Conservation (phyloP, 1,140 invertebrate genomes). For the Saxidomus purpurata region DNA sequence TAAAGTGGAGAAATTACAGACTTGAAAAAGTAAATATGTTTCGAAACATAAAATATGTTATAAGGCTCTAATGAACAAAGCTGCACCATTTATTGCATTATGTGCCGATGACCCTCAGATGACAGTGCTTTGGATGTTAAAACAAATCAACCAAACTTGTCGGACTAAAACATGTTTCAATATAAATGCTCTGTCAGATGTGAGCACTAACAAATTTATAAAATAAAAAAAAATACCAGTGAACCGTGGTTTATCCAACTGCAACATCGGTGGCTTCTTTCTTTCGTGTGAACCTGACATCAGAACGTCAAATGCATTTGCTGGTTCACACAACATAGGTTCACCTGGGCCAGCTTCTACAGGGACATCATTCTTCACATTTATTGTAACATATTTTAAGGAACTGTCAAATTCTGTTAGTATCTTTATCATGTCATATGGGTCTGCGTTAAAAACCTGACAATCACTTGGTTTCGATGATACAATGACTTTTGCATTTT, state of each 20-base stretch:
- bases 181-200: constrained; percentile 22
- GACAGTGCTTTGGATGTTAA: constrained; percentile 15
- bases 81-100: neutral
- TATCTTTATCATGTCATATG: neutral
- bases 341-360: constrained; percentile 29
- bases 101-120: constrained; percentile 11
- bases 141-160: constrained; percentile 22
- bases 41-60: constrained; percentile 23
- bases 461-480: neutral
- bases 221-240: constrained; percentile 38
- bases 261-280: constrained; percentile 35
- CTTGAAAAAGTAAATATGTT: constrained; percentile 29
- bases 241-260: constrained; percentile 42
- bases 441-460: constrained; percentile 1
- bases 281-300: constrained; percentile 2
- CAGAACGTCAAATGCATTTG: constrained; percentile 34
- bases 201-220: constrained; percentile 26
- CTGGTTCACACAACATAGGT: constrained; percentile 38
- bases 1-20: constrained; percentile 32
- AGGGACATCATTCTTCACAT: constrained; percentile 34
- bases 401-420: neutral
- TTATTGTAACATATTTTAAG: constrained; percentile 31
- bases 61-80: neutral
- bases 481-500: too few species aligned
- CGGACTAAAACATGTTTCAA: constrained; percentile 22